Base-by-base conservation (phyloP, 2,113 vertebrate genomes). In the Henicopernis longicauda region DNA sequence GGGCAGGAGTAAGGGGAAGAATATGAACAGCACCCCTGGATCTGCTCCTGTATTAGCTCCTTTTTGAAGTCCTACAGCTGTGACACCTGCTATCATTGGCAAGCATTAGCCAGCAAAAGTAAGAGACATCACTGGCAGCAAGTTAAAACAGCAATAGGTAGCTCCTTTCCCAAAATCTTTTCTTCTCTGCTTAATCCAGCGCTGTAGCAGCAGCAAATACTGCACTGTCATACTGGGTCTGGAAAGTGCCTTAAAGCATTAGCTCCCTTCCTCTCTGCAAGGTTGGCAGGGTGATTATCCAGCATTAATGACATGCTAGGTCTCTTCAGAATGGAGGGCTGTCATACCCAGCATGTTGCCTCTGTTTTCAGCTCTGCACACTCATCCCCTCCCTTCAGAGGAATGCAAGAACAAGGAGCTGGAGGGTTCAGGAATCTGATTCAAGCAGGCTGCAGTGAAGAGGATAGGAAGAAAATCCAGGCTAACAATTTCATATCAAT, bases 221-320 rank as follows among this genome's bases (percentile, higher is more conserved):
- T 95, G 95, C 94, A 97, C 55, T 61, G 82, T 94, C 89, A 93
- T 91, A 74, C 21, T 52, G 63, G 65, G 70, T 91, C 92, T 59
- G 89, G 79, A 96, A 66, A 85, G 45, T 2, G 32, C 80, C 54
- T 88, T n/a, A 58, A 49, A 93, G 95, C 80, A 70, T 70, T 34
- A 67, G 52, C 78, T 82, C 36, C 70, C 27, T 76, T 27, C 45
- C 71, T 49, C 73, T 21, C 65, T 4, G 58, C 70, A 26, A 76
- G 73, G 90, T 77, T 18, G 44, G 79, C 85, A 76, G 78, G 19
- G 74, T 19, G 61, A 82, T 87, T 78, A 94, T 16, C 90, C 67
- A 72, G 87, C 85, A 21, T 10, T 80, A 73, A 54, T 3, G 25
- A 92, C 84, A 74, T 4, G 3, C 44, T 1, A 66, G n/a, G 42